phyloP scores from a whole-genome alignment of 2,888 invertebrate species.

The Cantharis rustica region DNA sequence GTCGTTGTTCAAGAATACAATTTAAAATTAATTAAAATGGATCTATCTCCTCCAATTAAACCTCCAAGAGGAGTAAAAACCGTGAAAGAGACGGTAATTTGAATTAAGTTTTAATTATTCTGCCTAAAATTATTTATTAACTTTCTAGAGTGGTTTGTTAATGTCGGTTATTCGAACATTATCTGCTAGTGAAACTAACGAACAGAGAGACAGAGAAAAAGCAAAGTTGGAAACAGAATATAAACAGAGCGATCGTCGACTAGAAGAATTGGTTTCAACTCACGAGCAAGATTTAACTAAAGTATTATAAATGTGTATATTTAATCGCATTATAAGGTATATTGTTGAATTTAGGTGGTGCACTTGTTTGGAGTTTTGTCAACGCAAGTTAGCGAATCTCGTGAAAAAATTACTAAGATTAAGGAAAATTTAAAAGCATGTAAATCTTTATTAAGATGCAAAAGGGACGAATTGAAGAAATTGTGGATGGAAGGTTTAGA shows the following conservation, averaged over 20 bases:
- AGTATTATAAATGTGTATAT: slow-evolving; percentile 54
- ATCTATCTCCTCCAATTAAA: slow-evolving; percentile 72
- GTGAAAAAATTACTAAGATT: slow-evolving; percentile 75
- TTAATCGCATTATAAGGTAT: background rate
- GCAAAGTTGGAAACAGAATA: slow-evolving; percentile 92
- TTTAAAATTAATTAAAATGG: slow-evolving; percentile 17
- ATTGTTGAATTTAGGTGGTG: slow-evolving; percentile 53
- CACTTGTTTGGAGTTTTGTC: slow-evolving; percentile 79
- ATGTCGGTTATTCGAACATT: slow-evolving; percentile 95
- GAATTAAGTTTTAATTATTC: background rate
- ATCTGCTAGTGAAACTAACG: slow-evolving; percentile 92
- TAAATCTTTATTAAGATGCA: slow-evolving; percentile 83
- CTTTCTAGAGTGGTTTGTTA: slow-evolving; percentile 75
- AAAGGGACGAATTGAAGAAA: slow-evolving; percentile 89
- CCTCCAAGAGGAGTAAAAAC: slow-evolving; percentile 87
- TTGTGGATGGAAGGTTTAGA: slow-evolving; percentile 97
- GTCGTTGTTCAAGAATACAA: background rate
- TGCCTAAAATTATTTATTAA: slow-evolving; percentile 11
- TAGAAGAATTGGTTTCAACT: slow-evolving; percentile 86
- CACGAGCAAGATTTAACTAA: slow-evolving; percentile 88
- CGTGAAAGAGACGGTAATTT: slow-evolving; percentile 80
- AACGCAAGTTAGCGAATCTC: slow-evolving; percentile 73
- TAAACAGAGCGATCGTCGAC: slow-evolving; percentile 84
- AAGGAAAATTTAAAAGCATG: slow-evolving; percentile 84
- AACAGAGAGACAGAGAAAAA: slow-evolving; percentile 91